These are phyloP conservation scores for Pseudochaenichthys georgianus DNA, from an alignment of 2,797 vertebrate species.

Conservation along the genomic window DNA sequence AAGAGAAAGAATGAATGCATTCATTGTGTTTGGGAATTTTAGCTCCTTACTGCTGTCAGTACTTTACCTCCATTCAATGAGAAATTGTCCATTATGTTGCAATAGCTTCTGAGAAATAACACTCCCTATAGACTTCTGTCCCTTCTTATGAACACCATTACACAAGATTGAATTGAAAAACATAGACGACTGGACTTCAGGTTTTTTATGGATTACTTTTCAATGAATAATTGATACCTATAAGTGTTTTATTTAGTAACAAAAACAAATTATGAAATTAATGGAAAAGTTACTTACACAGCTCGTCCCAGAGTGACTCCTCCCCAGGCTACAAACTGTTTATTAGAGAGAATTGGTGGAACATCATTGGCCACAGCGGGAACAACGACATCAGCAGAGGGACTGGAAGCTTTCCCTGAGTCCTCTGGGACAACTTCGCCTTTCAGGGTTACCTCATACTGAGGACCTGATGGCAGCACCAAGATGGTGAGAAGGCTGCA, in stretches of 20 bases:
- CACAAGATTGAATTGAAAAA: constrained; percentile 62
- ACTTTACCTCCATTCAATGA: constrained; percentile 33
- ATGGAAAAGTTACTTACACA: constrained; percentile 87
- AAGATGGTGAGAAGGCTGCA: constrained; percentile 92
- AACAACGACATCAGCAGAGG: constrained; percentile 52
- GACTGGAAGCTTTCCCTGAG: constrained; percentile 53
- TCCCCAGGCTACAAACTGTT: constrained; percentile 95
- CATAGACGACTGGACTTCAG: constrained; percentile 33
- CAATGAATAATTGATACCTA: constrained; percentile 67
- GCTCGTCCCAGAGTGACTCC: constrained; percentile 92
- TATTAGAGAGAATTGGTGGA: constrained; percentile 95
- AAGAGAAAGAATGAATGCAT: constrained; percentile 6
- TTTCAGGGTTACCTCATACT: constrained; percentile 93
- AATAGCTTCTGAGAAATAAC: constrained; percentile 69
- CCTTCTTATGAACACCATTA: constrained; percentile 79
- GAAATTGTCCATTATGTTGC: constrained; percentile 63
- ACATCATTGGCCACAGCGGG: constrained; percentile 73
- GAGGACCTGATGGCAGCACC: constrained; percentile 94
- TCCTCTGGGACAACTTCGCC: constrained; percentile 80
- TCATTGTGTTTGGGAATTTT: background rate
- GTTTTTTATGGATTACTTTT: constrained; percentile 59
- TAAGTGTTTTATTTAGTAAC: constrained; percentile 30
- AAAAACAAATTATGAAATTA: constrained; percentile 39
- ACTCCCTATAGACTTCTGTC: constrained; percentile 60
- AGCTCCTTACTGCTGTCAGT: constrained; percentile 25